Percentiles rank a stretch among this genome's conserved stretches.
Evolutionary conservation across 2,888 invertebrate species (phyloP).

Genomic region (Mystacides longicornis): DNA sequence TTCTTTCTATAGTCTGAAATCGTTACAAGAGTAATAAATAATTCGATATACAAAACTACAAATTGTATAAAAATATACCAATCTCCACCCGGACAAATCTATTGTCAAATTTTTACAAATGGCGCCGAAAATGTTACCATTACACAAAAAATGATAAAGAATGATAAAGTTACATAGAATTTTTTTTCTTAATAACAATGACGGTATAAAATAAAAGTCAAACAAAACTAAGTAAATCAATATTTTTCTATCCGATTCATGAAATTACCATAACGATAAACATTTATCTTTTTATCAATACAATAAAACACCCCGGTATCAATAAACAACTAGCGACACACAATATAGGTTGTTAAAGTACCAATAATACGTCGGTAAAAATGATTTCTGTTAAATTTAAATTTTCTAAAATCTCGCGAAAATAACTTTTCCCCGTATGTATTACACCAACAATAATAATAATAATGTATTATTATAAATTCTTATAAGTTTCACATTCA

Average conservation of each 20-base stretch:
- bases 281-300: not conserved
- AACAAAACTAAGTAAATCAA: not conserved
- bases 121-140: constrained; percentile 10
- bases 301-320: not conserved
- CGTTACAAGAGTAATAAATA: not conserved
- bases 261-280: not conserved
- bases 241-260: not conserved
- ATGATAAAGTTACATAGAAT: too few species aligned
- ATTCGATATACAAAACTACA: not conserved
- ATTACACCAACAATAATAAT: too few species aligned
- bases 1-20: not conserved
- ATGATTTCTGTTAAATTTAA: too few species aligned
- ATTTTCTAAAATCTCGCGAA: too few species aligned
- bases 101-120: constrained; percentile 20
- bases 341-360: too few species aligned
- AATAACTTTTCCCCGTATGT: too few species aligned
- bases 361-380: not conserved
- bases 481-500: too few species aligned
- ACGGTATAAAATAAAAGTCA: not conserved
- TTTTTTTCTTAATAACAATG: too few species aligned
- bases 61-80: constrained; percentile 1
- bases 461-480: too few species aligned
- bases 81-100: not conserved
- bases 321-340: not conserved
- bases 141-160: too few species aligned